These are phyloP conservation scores for Chloebia gouldiae DNA, from an alignment of 2,113 vertebrate genomes.

Conservation along the genomic window DNA sequence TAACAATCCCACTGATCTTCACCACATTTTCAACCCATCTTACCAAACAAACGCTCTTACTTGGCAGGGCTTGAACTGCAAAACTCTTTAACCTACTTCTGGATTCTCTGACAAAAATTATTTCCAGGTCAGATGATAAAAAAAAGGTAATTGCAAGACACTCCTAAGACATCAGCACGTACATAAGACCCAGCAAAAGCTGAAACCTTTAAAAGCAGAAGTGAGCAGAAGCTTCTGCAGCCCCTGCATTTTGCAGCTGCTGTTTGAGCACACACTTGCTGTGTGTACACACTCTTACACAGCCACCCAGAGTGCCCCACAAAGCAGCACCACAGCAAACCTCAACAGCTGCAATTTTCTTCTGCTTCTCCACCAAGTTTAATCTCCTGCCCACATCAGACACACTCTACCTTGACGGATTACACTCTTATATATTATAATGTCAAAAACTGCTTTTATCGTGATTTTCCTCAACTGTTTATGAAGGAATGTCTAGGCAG, in stretches of 20 bases:
- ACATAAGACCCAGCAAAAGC: neutral
- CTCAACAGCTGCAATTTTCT: neutral
- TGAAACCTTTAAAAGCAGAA: neutral
- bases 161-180: fast-evolving
- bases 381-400: neutral
- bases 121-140: neutral
- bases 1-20: neutral
- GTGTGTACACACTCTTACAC: fast-evolving
- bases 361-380: neutral
- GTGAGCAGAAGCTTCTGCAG: neutral
- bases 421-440: neutral
- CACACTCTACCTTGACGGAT: neutral
- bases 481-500: neutral
- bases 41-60: neutral
- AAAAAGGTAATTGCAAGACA: neutral
- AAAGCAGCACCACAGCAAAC: neutral
- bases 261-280: neutral
- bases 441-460: neutral
- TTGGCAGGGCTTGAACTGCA: neutral
- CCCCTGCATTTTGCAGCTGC: neutral
- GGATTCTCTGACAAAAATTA: neutral
- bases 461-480: neutral
- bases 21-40: neutral
- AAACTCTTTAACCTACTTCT: neutral
- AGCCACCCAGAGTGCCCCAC: too few relatives aligned